A percentile compares a stretch with the other conserved stretches of the same genome.
phyloP scores from a whole-genome alignment of 2,888 invertebrate species.

The Melanchra persicariae region DNA sequence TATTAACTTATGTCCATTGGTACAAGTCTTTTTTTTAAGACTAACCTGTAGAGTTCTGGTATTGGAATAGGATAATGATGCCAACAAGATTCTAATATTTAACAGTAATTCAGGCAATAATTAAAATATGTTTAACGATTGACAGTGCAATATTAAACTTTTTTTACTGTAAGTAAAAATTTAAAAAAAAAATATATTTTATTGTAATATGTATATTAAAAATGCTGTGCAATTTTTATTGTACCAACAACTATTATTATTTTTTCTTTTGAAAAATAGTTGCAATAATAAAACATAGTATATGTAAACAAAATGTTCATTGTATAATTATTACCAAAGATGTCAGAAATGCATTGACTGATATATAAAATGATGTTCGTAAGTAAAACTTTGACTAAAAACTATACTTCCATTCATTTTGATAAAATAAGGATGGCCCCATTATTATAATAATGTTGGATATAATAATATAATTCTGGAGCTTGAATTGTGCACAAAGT shows the following conservation, averaged over 20 bases:
- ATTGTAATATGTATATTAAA: conserved; percentile 73
- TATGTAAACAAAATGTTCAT: conserved; percentile 67
- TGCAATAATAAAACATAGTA: conserved; percentile 68
- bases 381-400: conserved; percentile 71
- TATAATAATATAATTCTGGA: conserved; percentile 75
- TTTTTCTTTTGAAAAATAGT: conserved; percentile 70
- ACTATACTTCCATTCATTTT: conserved; percentile 77
- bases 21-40: conserved; percentile 52
- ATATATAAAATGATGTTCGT: conserved; percentile 74
- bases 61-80: conserved; percentile 65
- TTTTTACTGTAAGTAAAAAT: conserved; percentile 88
- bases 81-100: conserved; percentile 70
- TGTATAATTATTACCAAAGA: conserved; percentile 85
- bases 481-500: conserved; percentile 85
- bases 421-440: conserved; percentile 75
- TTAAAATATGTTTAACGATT: conserved; percentile 73
- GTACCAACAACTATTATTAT: conserved; percentile 74
- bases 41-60: conserved; percentile 61
- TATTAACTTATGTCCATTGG: conserved; percentile 62
- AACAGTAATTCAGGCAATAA: conserved; percentile 76
- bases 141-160: conserved; percentile 88
- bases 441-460: conserved; percentile 71
- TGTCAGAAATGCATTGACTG: conserved; percentile 79
- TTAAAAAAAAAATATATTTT: conserved; percentile 75
- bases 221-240: conserved; percentile 84